A percentile compares a stretch with the other conserved stretches of the same genome.
Evolutionary conservation across 1,140 invertebrate genomes (phyloP).

Genomic region (Ladona fulva): DNA sequence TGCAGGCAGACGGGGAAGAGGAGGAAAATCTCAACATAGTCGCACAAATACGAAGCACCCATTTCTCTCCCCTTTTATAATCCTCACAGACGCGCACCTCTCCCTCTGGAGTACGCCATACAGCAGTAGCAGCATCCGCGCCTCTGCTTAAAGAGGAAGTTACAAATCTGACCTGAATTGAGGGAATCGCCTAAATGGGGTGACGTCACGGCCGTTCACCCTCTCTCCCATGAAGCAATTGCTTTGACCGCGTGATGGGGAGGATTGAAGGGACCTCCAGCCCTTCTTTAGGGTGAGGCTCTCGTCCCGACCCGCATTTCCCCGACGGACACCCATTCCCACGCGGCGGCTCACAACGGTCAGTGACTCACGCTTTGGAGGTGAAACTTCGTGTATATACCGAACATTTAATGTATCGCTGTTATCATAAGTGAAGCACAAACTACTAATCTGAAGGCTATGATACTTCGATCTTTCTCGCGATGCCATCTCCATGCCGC

Average conservation of each 20-base stretch:
- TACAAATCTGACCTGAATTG: slow-evolving; percentile 9
- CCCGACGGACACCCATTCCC: neutral
- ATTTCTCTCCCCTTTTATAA: neutral
- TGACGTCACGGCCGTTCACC: slow-evolving; percentile 6
- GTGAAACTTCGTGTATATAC: too few species aligned
- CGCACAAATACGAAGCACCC: neutral
- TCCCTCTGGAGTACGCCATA: neutral
- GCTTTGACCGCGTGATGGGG: neutral
- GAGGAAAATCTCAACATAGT: neutral
- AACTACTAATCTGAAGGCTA: too few species aligned
- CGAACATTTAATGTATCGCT: too few species aligned
- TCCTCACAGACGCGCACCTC: neutral
- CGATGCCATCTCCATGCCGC: too few species aligned
- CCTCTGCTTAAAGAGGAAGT: slow-evolving; percentile 4
- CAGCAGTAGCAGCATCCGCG: neutral
- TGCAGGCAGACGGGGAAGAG: neutral
- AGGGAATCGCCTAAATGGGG: neutral
- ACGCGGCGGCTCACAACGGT: neutral
- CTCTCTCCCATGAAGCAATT: neutral
- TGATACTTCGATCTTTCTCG: too few species aligned
- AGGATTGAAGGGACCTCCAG: neutral
- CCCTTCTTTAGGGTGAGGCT: neutral
- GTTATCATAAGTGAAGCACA: too few species aligned
- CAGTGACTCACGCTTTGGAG: too few species aligned
- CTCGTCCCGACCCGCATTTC: neutral